Conservation (phyloP, 2,113 vertebrate species). For the Sarotherodon lohbergeri region DNA sequence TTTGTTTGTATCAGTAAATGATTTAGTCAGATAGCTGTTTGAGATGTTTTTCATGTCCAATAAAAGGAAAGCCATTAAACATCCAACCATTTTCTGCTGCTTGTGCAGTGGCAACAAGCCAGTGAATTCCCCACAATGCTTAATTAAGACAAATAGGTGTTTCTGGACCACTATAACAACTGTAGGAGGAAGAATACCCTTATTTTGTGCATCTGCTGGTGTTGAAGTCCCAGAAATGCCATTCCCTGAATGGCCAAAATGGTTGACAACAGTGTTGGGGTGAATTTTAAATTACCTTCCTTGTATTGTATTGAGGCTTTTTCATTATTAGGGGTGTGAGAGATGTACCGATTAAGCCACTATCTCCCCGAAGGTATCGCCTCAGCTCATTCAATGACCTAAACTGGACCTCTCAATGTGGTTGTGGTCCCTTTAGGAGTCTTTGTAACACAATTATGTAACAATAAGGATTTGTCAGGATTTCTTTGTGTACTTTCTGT, state of each 20-base stretch:
- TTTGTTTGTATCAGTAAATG: background rate
- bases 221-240: background rate
- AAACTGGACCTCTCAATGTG: background rate
- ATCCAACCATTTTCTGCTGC: background rate
- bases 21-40: background rate
- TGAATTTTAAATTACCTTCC: background rate
- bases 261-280: background rate
- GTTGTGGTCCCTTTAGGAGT: background rate
- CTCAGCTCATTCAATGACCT: background rate
- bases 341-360: background rate
- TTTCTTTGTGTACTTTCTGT: background rate
- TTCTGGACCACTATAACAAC: background rate
- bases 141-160: background rate
- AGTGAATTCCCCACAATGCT: fast-evolving
- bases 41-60: background rate
- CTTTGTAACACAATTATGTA: background rate
- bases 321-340: background rate
- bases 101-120: background rate
- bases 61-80: background rate
- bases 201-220: background rate
- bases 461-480: background rate
- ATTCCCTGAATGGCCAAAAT: background rate
- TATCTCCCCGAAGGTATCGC: background rate
- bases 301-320: background rate
- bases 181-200: background rate